Evolutionary conservation across 2,888 invertebrate genomes (phyloP).

Genomic region (Aporophyla lueneburgensis): DNA sequence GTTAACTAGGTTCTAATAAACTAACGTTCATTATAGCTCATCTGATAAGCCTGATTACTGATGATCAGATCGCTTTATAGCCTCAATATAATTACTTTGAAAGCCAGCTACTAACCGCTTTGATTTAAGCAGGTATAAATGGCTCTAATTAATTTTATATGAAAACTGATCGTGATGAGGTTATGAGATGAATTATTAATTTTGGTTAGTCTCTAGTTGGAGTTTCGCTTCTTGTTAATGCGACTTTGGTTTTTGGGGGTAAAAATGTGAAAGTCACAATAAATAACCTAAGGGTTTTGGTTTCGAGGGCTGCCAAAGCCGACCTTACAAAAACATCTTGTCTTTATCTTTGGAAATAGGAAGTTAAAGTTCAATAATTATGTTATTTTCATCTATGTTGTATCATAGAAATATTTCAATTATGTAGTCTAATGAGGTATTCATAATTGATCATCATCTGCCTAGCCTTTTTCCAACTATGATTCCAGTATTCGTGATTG

Average conservation of each 20-base stretch:
- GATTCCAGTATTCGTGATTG: no score
- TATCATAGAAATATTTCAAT: no score
- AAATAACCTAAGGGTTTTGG: no score
- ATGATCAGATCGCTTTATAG: slow-evolving; percentile 75
- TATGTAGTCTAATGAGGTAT: no score
- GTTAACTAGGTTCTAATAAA: slow-evolving; percentile 62
- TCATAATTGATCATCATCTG: no score
- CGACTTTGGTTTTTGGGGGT: slow-evolving; percentile 3
- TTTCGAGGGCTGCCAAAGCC: no score
- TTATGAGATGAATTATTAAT: slow-evolving; percentile 62
- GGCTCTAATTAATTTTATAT: slow-evolving; percentile 68
- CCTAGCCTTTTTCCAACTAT: no score
- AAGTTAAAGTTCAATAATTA: no score
- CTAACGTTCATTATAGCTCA: slow-evolving; percentile 61
- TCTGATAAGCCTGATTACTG: slow-evolving; percentile 78
- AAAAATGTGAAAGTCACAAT: not conserved
- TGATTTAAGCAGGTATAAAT: slow-evolving; percentile 63
- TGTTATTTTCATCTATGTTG: no score
- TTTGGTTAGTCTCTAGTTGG: slow-evolving; percentile 47
- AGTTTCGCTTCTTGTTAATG: slow-evolving; percentile 57
- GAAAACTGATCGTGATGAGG: slow-evolving; percentile 63
- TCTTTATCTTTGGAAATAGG: no score
- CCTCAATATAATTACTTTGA: slow-evolving; percentile 79
- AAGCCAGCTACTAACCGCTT: slow-evolving; percentile 65
- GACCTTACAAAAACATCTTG: no score